A percentile compares a stretch with the other conserved stretches of the same genome.
Evolutionary conservation across 2,797 vertebrate species (phyloP).

Genomic region (Amphiprion clarkii): DNA sequence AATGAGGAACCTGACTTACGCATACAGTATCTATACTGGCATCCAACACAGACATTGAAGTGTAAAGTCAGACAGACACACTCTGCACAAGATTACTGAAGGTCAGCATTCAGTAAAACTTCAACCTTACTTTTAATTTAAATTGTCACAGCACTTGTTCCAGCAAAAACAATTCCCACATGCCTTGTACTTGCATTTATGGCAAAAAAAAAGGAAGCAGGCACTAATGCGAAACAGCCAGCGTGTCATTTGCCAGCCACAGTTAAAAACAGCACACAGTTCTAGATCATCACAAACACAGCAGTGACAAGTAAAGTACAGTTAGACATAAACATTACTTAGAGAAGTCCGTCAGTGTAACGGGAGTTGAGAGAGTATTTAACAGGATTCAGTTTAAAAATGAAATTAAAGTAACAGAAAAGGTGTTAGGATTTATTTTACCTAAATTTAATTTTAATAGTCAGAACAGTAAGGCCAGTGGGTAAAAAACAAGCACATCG

Average conservation of each 20-base stretch:
- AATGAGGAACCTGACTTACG: too few relatives aligned
- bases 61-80: not conserved
- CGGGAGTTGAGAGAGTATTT: not conserved
- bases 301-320: slow-evolving; percentile 2
- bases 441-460: too few relatives aligned
- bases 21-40: too few relatives aligned
- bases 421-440: too few relatives aligned
- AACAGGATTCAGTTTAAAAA: too few relatives aligned
- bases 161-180: slow-evolving; percentile 1
- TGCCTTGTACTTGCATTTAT: not conserved
- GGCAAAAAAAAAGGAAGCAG: not conserved
- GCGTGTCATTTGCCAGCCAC: slow-evolving; percentile 7
- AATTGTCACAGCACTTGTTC: not conserved
- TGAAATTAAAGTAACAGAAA: too few relatives aligned
- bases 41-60: too few relatives aligned
- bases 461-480: too few relatives aligned
- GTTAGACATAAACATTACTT: slow-evolving; percentile 10
- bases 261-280: not conserved
- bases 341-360: not conserved
- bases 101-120: not conserved
- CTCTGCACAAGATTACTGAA: not conserved
- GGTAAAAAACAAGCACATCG: not conserved
- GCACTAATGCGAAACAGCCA: slow-evolving; percentile 11
- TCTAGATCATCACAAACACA: slow-evolving; percentile 13
- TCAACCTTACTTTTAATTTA: not conserved